Conservation (phyloP, 37 sponge, comb jelly and placozoan genomes). For the Dysidea cf. avara region DNA sequence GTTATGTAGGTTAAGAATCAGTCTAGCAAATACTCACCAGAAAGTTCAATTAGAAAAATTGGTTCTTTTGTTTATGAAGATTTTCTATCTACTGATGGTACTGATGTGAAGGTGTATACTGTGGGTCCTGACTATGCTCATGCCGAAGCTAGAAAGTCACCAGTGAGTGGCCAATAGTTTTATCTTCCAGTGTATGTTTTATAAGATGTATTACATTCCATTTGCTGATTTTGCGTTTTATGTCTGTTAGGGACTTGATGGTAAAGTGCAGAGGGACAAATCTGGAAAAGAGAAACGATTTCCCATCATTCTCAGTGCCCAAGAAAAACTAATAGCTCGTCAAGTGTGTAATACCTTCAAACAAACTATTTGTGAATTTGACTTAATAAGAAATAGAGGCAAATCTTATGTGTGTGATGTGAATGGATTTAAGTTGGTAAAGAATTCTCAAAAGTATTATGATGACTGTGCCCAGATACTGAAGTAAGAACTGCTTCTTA, state of each 20-base stretch:
- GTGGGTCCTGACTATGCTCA: conserved; percentile 96
- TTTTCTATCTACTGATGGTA: conserved; percentile 71
- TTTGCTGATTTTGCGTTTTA: no score
- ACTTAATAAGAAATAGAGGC: conserved; percentile 88
- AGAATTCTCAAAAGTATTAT: conserved; percentile 93
- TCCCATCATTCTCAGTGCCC: conserved; percentile 90
- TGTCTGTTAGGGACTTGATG: conserved; percentile 83
- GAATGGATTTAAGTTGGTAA: conserved; percentile 98
- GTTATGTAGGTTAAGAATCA: conserved; percentile 46
- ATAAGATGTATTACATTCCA: no score
- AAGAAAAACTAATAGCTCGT: conserved; percentile 91
- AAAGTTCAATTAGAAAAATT: conserved; percentile 34
- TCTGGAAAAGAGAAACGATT: conserved; percentile 85
- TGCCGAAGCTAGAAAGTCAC: conserved; percentile 95
- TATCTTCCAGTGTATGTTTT: background rate
- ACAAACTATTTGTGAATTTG: conserved; percentile 98
- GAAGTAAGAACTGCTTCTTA: conserved; percentile 45
- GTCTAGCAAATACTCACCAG: conserved; percentile 52
- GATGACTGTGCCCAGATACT: conserved; percentile 92
- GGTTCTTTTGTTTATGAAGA: conserved; percentile 74
- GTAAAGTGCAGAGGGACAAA: conserved; percentile 87
- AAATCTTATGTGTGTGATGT: conserved; percentile 97
- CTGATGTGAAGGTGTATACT: conserved; percentile 86
- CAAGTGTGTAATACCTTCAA: conserved; percentile 86
- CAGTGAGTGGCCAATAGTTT: conserved; percentile 56